These are phyloP conservation scores for Eonycteris spelaea DNA, from an alignment of 2,113 vertebrate genomes.

Conservation along the genomic window DNA sequence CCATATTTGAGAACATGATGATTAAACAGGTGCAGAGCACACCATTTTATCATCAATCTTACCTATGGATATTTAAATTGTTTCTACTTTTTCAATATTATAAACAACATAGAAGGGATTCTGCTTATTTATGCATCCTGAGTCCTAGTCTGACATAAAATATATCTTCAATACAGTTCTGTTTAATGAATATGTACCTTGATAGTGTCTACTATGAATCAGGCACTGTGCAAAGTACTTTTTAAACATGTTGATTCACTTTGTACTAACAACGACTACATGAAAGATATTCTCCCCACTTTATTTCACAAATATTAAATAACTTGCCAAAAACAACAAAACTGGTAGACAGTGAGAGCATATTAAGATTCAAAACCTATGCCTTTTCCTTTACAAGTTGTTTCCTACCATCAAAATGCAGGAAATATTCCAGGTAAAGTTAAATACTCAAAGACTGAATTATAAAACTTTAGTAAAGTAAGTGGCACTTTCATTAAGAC, in stretches of 20 bases:
- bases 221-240: neutral
- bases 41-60: conserved; percentile 1
- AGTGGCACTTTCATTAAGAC: neutral
- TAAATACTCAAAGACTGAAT: neutral
- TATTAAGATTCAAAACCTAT: neutral
- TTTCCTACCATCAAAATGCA: neutral
- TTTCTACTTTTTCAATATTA: neutral
- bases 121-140: neutral
- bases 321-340: neutral
- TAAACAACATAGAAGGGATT: neutral
- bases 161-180: neutral
- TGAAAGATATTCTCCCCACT: neutral
- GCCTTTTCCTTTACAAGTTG: neutral
- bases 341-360: neutral
- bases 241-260: neutral
- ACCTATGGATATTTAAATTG: neutral
- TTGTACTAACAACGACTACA: neutral
- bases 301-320: neutral
- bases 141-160: neutral
- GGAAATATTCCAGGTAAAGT: neutral
- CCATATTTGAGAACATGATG: conserved; percentile 1
- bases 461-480: neutral
- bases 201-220: neutral
- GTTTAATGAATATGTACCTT: neutral
- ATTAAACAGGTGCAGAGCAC: neutral